Evolutionary conservation across 2,888 invertebrate species (phyloP), one percentile per base, ranked within the genome.

Genomic region (Callyntrura sp.): DNA sequence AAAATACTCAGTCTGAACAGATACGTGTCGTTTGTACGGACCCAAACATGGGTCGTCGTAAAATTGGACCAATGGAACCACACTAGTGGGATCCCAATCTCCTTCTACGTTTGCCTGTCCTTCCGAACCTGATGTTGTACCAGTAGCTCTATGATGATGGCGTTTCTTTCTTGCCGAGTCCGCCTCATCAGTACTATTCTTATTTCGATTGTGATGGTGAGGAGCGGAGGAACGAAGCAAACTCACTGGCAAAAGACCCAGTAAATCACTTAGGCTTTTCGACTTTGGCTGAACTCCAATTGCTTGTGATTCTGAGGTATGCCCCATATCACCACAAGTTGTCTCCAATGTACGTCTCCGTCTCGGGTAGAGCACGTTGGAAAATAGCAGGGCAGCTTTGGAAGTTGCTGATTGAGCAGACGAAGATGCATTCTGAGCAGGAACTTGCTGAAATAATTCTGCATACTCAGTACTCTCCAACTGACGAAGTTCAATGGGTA

Each of bases 401-500:
- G 85, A 70, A 1, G 90, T 45, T 8, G 79, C 78, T 4, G 89
- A 89, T n/a, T 70, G 86, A 11, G 23, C n/a, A 23, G 68, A 35
- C 3, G 76, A 23, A 1, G 70, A 12, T 25, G 43, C 48, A n/a
- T 62, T 23, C 65, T 23, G 88, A 62, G 73, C 93, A n/a, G 28
- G 45, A 5, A 57, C 35, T 23, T 90, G 91, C 94, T 79, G 94
- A 94, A 73, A 94, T 94, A 25, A 94, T 93, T 93, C 93, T 70
- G 92, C 93, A 43, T 95, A 94, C 17, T 95, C 94, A 14, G 93
- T 93, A 12, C 94, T 93, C 94, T 97, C 97, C 89, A 98, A 95
- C 57, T 98, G 96, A 45, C 98, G 96, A 85, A 98, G 95, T 95
- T 98, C 98, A 86, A 98, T 98, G 1, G 98, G 98, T 91, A 98